phyloP scores from a whole-genome alignment of 2,797 vertebrate genomes.

The Enteromius argenteus region DNA sequence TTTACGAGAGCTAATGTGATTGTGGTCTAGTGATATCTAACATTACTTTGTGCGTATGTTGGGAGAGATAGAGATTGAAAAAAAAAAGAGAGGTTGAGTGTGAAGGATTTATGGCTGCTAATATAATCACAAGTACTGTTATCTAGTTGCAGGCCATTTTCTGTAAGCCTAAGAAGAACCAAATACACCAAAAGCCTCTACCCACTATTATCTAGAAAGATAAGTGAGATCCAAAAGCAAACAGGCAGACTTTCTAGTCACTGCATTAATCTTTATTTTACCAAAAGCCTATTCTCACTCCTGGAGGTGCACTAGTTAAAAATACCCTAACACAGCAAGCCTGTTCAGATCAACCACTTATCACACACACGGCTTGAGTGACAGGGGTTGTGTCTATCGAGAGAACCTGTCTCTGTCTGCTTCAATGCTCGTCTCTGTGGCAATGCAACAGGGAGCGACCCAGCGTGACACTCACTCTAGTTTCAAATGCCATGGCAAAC shows the following conservation, averaged over 20 bases:
- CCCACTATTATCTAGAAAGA: constrained; percentile 26
- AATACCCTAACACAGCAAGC: not conserved
- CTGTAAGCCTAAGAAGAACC: constrained; percentile 38
- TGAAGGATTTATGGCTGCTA: constrained; percentile 44
- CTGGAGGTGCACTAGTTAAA: constrained; percentile 9
- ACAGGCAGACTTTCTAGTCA: constrained; percentile 22
- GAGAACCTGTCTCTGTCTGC: constrained; percentile 42
- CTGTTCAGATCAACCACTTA: constrained; percentile 8
- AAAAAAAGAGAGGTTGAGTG: constrained; percentile 27
- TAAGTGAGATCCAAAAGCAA: constrained; percentile 28
- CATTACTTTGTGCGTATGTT: constrained; percentile 30
- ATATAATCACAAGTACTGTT: constrained; percentile 51
- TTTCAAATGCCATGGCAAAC: constrained; percentile 53
- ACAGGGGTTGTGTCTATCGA: constrained; percentile 42
- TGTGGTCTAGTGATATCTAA: constrained; percentile 42
- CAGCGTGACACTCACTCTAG: constrained; percentile 26
- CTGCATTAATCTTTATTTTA: constrained; percentile 28
- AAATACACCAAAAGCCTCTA: constrained; percentile 32
- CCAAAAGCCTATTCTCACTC: constrained; percentile 18
- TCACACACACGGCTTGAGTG: constrained; percentile 45
- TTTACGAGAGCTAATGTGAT: constrained; percentile 56
- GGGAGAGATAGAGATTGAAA: constrained; percentile 54
- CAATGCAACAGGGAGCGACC: constrained; percentile 24
- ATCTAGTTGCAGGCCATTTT: constrained; percentile 50
- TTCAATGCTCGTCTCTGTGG: constrained; percentile 28